Base-by-base conservation (phyloP, 92 coral and sea anemone species). In the Zoanthus gigantus region DNA sequence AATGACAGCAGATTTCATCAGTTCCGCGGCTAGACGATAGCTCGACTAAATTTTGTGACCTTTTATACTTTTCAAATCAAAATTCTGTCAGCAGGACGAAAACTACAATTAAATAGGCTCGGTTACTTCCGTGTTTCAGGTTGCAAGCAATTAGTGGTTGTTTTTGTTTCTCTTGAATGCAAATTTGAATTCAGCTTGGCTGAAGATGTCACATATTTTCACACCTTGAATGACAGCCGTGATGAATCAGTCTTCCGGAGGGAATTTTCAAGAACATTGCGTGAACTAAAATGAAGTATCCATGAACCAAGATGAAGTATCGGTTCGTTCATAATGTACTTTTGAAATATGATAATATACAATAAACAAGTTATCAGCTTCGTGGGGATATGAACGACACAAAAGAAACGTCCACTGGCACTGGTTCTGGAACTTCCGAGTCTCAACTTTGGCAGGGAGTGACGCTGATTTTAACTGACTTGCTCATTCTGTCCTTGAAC, bases 401-500 rank as follows among this genome's bases (percentile, higher is more conserved):
- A 18, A 29, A 84, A 50, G 32, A 15, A 47, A 37, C 53, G 10
- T 28, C 34, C 9, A 7, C 31, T 5, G 29, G 18, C 9, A 7
- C 31, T 5, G 29, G 18, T 15, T 10, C 79, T 34, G 54, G 7
- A 17, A 30, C 28, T 16, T 16, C 30, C 30, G 23, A 71, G 45
- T 13, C 78, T 32, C 69, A 52, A 72, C 71, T 74, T 42, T 37
- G 31, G 61, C 75, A 77, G 82, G 94, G 94, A 17, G 65, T 77
- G 58, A 56, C 94, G 10, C 74, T 91, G 53, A 66, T 91, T 44
- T 6, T 78, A 23, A 82, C 82, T 17, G 94, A 88, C 75, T 42
- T 89, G 16, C 54, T 77, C n/a, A 91, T 88, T 37, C 44, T 91
- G 71, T 45, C 84, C 56, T 80, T 91, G 28, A 91, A 91, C 83